Conservation (phyloP, 1,140 invertebrate genomes). For the Drosophila ironensis region DNA sequence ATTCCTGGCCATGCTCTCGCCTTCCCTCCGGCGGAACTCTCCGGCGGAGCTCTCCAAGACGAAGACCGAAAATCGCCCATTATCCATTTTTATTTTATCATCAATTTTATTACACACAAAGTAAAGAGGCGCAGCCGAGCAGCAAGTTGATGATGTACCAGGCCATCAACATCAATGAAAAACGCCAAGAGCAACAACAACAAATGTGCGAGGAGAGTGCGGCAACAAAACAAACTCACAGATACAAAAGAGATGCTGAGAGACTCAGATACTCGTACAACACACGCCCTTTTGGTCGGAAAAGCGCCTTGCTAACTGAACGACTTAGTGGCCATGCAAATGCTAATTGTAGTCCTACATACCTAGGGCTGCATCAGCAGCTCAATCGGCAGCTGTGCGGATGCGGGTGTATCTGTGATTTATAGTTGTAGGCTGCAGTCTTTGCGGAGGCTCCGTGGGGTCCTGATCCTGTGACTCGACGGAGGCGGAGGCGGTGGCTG, state of each 20-base stretch:
- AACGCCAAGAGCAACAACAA: slow-evolving; percentile 26
- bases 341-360: slow-evolving; percentile 37
- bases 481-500: too few relatives aligned
- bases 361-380: slow-evolving; percentile 44
- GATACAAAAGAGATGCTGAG: slow-evolving; percentile 31
- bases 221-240: slow-evolving; percentile 25
- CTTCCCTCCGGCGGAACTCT: slow-evolving; percentile 6
- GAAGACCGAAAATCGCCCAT: slow-evolving; percentile 69
- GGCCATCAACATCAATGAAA: slow-evolving; percentile 51
- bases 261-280: slow-evolving; percentile 56
- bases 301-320: slow-evolving; percentile 9
- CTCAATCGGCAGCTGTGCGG: too few relatives aligned
- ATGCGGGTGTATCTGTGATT: not conserved
- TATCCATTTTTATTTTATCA: slow-evolving; percentile 79
- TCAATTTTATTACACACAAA: slow-evolving; percentile 76
- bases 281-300: slow-evolving; percentile 72
- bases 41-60: slow-evolving; percentile 5
- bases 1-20: slow-evolving; percentile 13
- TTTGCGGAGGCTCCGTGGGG: too few relatives aligned
- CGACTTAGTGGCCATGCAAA: slow-evolving; percentile 31
- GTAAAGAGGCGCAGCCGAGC: slow-evolving; percentile 65
- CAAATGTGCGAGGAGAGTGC: slow-evolving; percentile 1
- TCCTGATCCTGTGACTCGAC: too few relatives aligned
- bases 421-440: not conserved
- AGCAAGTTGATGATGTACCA: slow-evolving; percentile 60